Percentiles rank a stretch among this genome's conserved stretches.
Conservation (phyloP, 2,113 vertebrate genomes). For the Megaptera novaeangliae region DNA sequence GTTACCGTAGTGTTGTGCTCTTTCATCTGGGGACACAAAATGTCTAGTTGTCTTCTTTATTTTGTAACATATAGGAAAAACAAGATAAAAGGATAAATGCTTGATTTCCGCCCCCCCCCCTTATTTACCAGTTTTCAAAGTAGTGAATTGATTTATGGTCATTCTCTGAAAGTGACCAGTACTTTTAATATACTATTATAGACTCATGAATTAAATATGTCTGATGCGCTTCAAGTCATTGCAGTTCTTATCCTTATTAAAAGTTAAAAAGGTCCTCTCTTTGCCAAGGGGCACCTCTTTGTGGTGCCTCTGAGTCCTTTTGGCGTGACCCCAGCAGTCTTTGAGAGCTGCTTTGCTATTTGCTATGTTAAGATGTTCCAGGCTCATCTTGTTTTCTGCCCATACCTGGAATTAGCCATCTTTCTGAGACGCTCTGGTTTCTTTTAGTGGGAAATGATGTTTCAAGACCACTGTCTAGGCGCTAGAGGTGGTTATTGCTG, state of each 20-base stretch:
- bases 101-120: not conserved
- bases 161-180: not conserved
- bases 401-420: not conserved
- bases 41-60: not conserved
- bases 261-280: not conserved
- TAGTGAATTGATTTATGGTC: not conserved
- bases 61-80: not conserved
- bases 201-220: not conserved
- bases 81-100: not conserved
- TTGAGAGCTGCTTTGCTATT: not conserved
- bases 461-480: not conserved
- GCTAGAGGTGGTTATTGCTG: not conserved
- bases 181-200: not conserved
- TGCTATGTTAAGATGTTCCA: not conserved
- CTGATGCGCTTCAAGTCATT: not conserved
- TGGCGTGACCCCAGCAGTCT: not conserved
- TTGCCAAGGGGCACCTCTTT: not conserved
- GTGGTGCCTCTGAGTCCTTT: not conserved
- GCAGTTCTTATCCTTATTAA: not conserved
- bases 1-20: not conserved
- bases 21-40: not conserved
- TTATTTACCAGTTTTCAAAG: not conserved
- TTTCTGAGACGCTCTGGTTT: not conserved
- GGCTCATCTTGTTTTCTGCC: not conserved
- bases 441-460: not conserved